Base-by-base conservation (phyloP, 2,113 vertebrate genomes). In the Carassius carassius region DNA sequence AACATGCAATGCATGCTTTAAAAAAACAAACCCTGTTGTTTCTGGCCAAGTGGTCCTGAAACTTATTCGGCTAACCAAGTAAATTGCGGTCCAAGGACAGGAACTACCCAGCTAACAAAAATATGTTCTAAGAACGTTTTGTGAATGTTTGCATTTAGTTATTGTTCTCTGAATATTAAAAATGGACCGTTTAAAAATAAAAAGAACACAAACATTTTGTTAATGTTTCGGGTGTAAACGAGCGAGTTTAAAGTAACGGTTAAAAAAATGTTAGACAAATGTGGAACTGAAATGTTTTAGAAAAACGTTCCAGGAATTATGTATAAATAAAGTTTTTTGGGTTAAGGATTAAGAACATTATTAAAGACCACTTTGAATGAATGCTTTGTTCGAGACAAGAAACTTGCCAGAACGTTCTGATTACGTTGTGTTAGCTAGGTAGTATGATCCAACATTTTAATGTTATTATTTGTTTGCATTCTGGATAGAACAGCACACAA, bases 401-500 rank as follows among this genome's bases (percentile, higher is more conserved):
- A 51, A 9, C 14, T 5, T 58, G 7, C 54, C 17, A 21, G 19
- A 58, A 58, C 54, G 54, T 2, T 58, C 54, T 58, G 17, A 58
- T 21, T 8, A 58, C 7, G 17, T 21, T 58, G 21, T 58, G 54
- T 58, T 58, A 21, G 54, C 54, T 7, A 21, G 54, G 54, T 21
- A 23, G 56, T n/a, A 62, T 6, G 1, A 37, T 78, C 54, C 19
- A 25, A 60, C 49, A 58, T 1, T 54, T 17, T 29, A 49, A 49
- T 13, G 47, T 81, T 81, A 44, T 79, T 19, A 49, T 80, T 80
- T 5, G 60, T 80, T 80, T 47, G 17, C 41, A 12, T 81, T 32
- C 62, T 32, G 41, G 73, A 49, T 51, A 75, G 44, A 29, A 81
- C 60, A 21, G 78, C 78, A 65, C 78, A 80, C 44, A 25, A 65